A percentile compares a stretch with the other conserved stretches of the same genome.
Evolutionary conservation across 2,888 invertebrate genomes (phyloP).

Genomic region (Plebejus argus): DNA sequence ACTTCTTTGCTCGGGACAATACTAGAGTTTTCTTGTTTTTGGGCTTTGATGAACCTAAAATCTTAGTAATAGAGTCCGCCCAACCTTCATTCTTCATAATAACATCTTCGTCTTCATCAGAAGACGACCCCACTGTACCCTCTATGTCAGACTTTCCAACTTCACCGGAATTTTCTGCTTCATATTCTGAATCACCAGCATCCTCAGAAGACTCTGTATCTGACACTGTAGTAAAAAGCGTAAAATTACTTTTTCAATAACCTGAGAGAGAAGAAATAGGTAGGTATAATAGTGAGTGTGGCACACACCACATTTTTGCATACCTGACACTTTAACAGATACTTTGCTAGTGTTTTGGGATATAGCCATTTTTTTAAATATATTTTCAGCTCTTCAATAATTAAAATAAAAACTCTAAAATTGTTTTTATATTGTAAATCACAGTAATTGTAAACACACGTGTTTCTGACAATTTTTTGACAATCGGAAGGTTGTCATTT

Average conservation of each 20-base stretch:
- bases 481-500: not conserved
- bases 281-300: not conserved
- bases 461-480: not conserved
- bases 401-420: not conserved
- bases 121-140: constrained; percentile 5
- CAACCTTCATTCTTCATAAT: constrained; percentile 84
- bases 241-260: not conserved
- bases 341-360: constrained; percentile 59
- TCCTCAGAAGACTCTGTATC: constrained; percentile 61
- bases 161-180: constrained; percentile 46
- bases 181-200: constrained; percentile 56
- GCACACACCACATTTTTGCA: not conserved
- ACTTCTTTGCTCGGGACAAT: constrained; percentile 89
- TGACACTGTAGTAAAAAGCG: constrained; percentile 49
- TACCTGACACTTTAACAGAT: constrained; percentile 52
- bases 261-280: not conserved
- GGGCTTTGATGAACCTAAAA: constrained; percentile 87
- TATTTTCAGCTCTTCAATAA: not conserved
- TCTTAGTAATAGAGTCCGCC: constrained; percentile 91
- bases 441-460: constrained; percentile 20
- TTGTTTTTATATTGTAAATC: not conserved
- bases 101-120: constrained; percentile 44
- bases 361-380: constrained; percentile 53
- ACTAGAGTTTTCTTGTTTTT: constrained; percentile 88
- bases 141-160: constrained; percentile 46